Base-by-base conservation (phyloP, 30 jellyfish, hydroid and myxozoan species). In the Aurelia sp. region DNA sequence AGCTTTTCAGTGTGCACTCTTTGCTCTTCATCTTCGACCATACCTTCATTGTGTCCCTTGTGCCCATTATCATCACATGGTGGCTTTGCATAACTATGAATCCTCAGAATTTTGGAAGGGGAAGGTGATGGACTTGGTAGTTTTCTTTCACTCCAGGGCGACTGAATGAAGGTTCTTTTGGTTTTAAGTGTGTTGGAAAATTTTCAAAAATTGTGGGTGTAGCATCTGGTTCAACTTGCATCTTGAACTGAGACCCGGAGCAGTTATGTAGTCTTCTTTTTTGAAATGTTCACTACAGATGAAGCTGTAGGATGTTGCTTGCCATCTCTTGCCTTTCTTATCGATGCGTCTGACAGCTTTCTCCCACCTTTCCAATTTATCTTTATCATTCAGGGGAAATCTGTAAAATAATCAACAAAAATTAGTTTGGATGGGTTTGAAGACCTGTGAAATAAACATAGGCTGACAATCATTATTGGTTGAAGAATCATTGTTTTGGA, bases 201-300 rank as follows among this genome's bases (percentile, higher is more conserved):
- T 17, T 22, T 35, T 40, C 76, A 74, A 74, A 74, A 74, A 74
- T 48, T 35, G 85, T 35, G 75, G 85, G 85, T 33, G 24, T 48
- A 13, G 85, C 85, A 74, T 38, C 75, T 48, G 76, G 76, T 74
- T 74, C 75, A 74, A 22, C 4, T 48, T 38, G 53, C 85, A 74
- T 48, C 85, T 70, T 18, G 68, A 17, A 48, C 75, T 48, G 21
- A 48, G 85, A 33, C 76, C 85, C 4, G 85, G 76, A 0, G 85
- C 35, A 8, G 75, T 74, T 0, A 74, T 48, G 75, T 74, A 74
- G 35, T 74, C 85, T 8, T 13, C 75, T 33, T 8, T 74, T 35
- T 74, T 74, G 53, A 74, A 74, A 52, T 74, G 85, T 48, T 74
- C 75, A 74, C 85, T 74, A 48, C 85, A 74, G 40, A 74, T 33